Conservation (phyloP, 2,888 invertebrate genomes). For the Linnaemya vulpina region DNA sequence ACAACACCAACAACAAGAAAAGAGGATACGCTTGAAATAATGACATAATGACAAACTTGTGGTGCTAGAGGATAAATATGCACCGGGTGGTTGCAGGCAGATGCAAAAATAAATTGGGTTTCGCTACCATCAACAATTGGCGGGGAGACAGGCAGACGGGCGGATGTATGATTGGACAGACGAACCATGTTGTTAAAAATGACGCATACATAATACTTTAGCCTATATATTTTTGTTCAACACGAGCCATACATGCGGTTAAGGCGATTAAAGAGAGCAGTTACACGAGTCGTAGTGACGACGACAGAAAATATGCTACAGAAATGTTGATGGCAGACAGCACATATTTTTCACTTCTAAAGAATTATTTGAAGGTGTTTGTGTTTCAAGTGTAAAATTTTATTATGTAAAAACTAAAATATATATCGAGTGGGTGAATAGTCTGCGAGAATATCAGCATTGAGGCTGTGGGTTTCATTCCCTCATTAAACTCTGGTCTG, state of each 20-base stretch:
- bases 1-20: neutral
- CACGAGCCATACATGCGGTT: neutral
- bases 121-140: conserved; percentile 25
- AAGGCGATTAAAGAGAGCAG: neutral
- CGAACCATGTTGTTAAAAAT: conserved; percentile 19
- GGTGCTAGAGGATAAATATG: conserved; percentile 35
- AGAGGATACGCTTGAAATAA: conserved; percentile 70
- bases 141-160: neutral
- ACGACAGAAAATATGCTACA: neutral
- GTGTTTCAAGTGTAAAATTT: too few species aligned
- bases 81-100: conserved; percentile 1
- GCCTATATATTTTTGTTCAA: conserved; percentile 15
- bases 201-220: conserved; percentile 29
- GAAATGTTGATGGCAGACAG: too few species aligned
- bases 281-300: neutral
- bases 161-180: neutral
- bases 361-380: too few species aligned
- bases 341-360: too few species aligned
- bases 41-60: conserved; percentile 66
- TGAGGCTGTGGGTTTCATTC: too few species aligned
- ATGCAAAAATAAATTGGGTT: conserved; percentile 26
- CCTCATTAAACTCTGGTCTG: too few species aligned
- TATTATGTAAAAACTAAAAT: too few species aligned
- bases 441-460: too few species aligned
- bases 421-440: too few species aligned